Evolutionary conservation across 2,888 invertebrate genomes (phyloP).

Genomic region (Rambutsinella grinnellia): DNA sequence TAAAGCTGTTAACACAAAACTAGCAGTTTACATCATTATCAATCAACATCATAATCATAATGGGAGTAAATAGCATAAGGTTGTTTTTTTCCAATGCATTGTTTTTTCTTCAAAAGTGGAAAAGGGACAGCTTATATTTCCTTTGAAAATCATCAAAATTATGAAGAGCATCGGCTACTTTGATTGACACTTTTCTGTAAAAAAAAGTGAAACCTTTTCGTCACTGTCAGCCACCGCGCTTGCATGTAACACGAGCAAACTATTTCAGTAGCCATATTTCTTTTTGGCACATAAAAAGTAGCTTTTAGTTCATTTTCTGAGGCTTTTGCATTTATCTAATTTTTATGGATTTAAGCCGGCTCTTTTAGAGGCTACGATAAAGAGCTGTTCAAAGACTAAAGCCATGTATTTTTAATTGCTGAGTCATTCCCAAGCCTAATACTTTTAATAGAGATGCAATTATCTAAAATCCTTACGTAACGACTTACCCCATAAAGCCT

Average conservation of each 20-base stretch:
- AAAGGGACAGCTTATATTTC: constrained; percentile 4
- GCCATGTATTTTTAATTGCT: neutral
- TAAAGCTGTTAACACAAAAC: neutral
- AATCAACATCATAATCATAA: constrained; percentile 42
- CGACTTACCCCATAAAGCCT: neutral
- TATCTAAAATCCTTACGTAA: neutral
- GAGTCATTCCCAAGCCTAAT: too few species aligned
- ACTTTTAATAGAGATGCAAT: neutral
- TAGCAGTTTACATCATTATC: constrained; percentile 40
- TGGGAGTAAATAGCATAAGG: constrained; percentile 9
- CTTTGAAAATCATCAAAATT: neutral
- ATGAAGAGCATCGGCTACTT: constrained; percentile 2
- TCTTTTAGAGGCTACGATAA: too few species aligned
- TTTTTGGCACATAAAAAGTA: constrained; percentile 15
- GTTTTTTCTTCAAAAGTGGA: constrained; percentile 13
- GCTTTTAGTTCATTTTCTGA: too few species aligned
- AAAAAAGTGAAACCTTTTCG: constrained; percentile 1
- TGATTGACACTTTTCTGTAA: constrained; percentile 44
- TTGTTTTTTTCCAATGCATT: constrained; percentile 8
- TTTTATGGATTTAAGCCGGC: constrained; percentile 16
- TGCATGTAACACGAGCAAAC: constrained; percentile 48
- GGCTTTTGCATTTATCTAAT: neutral
- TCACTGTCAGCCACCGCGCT: constrained; percentile 22
- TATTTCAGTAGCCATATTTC: constrained; percentile 36
- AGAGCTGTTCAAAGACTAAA: neutral